Evolutionary conservation across 2,113 vertebrate species (phyloP).

Genomic region (Myocastor coypus): DNA sequence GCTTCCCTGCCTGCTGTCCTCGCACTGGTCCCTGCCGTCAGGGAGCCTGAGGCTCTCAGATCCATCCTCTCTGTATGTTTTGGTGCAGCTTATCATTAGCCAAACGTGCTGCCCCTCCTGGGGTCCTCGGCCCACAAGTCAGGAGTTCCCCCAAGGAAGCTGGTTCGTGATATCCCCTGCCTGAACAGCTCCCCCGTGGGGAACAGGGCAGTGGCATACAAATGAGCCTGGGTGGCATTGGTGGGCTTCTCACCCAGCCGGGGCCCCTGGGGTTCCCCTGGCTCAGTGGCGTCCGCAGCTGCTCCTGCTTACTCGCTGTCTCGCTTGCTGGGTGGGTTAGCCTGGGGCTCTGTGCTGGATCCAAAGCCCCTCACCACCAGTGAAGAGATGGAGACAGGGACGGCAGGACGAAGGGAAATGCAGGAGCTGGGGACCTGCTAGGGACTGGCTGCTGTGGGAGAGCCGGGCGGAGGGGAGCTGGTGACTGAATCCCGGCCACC

Average conservation of each 20-base stretch:
- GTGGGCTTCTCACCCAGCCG: slow-evolving; percentile 46
- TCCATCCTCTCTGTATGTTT: background rate
- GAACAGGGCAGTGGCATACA: background rate
- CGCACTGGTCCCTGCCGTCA: background rate
- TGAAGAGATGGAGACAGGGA: slow-evolving; percentile 64
- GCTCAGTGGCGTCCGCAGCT: slow-evolving; percentile 45
- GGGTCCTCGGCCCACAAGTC: slow-evolving; percentile 58
- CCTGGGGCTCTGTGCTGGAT: slow-evolving; percentile 69
- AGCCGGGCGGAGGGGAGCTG: background rate
- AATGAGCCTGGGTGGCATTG: background rate
- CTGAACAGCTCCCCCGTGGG: background rate
- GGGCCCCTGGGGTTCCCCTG: slow-evolving; percentile 10
- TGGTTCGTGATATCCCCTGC: slow-evolving; percentile 38
- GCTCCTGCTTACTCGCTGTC: background rate
- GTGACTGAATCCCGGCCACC: background rate
- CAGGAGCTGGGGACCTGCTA: slow-evolving; percentile 66
- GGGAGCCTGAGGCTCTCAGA: slow-evolving; percentile 2
- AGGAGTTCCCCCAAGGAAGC: slow-evolving; percentile 55
- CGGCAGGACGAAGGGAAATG: slow-evolving; percentile 80
- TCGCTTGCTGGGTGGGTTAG: background rate
- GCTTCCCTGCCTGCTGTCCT: background rate
- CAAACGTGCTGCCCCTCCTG: slow-evolving; percentile 57
- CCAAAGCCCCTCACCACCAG: slow-evolving; percentile 76
- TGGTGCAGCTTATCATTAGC: slow-evolving; percentile 50
- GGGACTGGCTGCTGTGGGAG: slow-evolving; percentile 45